These are phyloP conservation scores for Andrena chrysosceles DNA, from an alignment of 2,888 invertebrate species.

Conservation along the genomic window DNA sequence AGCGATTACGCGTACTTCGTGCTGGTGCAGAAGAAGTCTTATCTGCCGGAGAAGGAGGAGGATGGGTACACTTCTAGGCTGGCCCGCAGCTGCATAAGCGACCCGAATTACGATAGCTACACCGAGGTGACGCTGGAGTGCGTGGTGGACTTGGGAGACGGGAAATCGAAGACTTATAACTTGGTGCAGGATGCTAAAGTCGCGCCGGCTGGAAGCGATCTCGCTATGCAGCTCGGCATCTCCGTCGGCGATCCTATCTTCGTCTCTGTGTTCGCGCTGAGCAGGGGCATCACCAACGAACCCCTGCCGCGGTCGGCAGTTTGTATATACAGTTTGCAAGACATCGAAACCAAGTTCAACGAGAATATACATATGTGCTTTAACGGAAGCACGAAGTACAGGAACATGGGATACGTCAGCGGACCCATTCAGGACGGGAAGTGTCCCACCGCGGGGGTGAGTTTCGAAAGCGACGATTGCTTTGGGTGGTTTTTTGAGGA, in stretches of 20 bases:
- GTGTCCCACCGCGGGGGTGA: conserved; percentile 93
- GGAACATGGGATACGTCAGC: conserved; percentile 96
- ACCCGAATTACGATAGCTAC: conserved; percentile 98
- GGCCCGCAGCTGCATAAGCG: conserved; percentile 97
- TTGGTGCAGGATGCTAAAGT: conserved; percentile 97
- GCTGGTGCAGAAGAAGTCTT: conserved; percentile 96
- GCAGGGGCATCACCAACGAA: conserved; percentile 94
- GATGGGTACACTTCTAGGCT: conserved; percentile 95
- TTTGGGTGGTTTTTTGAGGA: not conserved
- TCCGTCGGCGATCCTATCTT: conserved; percentile 93
- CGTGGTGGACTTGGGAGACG: conserved; percentile 88
- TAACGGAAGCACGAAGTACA: conserved; percentile 96
- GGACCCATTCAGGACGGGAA: conserved; percentile 96
- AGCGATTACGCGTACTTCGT: conserved; percentile 98
- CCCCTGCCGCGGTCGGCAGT: conserved; percentile 94
- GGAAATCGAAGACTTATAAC: conserved; percentile 88
- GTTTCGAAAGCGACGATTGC: conserved; percentile 76
- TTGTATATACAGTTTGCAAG: conserved; percentile 96
- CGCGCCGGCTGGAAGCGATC: conserved; percentile 92
- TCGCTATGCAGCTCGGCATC: conserved; percentile 93
- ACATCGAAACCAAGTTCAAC: conserved; percentile 96
- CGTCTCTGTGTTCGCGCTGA: conserved; percentile 95
- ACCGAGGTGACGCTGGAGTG: conserved; percentile 98
- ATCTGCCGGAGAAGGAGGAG: conserved; percentile 95
- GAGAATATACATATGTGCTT: conserved; percentile 99